These are phyloP conservation scores for Lithodes maja DNA, from an alignment of 2,888 invertebrate species.

Conservation along the genomic window DNA sequence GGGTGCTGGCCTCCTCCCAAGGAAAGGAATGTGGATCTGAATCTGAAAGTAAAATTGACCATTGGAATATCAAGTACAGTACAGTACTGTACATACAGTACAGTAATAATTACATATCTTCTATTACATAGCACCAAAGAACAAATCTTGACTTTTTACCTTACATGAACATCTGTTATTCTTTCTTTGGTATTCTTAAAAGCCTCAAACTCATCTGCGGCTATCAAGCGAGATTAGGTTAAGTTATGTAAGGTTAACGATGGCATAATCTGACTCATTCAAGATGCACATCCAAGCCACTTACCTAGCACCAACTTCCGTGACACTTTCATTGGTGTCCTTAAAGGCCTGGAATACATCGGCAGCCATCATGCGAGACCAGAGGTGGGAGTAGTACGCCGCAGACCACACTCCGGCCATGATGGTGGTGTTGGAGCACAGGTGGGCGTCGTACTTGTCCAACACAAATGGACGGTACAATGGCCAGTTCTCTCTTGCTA, in stretches of 20 bases:
- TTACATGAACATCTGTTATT: too few relatives aligned
- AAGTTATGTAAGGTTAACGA: too few relatives aligned
- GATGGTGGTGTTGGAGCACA: slow-evolving; percentile 88
- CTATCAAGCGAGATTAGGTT: too few relatives aligned
- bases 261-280: too few relatives aligned
- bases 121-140: too few relatives aligned
- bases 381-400: slow-evolving; percentile 87
- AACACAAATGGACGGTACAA: slow-evolving; percentile 85
- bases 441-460: slow-evolving; percentile 87
- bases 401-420: slow-evolving; percentile 90
- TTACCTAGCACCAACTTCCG: slow-evolving; percentile 67
- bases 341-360: slow-evolving; percentile 91
- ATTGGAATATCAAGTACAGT: too few relatives aligned
- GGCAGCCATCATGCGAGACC: slow-evolving; percentile 93
- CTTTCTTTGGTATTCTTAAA: too few relatives aligned
- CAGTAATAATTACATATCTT: too few relatives aligned
- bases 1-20: slow-evolving; percentile 88
- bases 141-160: too few relatives aligned
- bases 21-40: slow-evolving; percentile 87
- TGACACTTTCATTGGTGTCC: slow-evolving; percentile 78
- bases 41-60: slow-evolving; percentile 76
- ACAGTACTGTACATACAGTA: too few relatives aligned
- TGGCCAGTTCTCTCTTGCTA: slow-evolving; percentile 86
- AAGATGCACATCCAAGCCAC: background rate
- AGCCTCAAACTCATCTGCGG: too few relatives aligned